Evolutionary conservation across 2,888 invertebrate genomes (phyloP), one percentile per base, ranked within the genome.

Genomic region (Cenopis cana): DNA sequence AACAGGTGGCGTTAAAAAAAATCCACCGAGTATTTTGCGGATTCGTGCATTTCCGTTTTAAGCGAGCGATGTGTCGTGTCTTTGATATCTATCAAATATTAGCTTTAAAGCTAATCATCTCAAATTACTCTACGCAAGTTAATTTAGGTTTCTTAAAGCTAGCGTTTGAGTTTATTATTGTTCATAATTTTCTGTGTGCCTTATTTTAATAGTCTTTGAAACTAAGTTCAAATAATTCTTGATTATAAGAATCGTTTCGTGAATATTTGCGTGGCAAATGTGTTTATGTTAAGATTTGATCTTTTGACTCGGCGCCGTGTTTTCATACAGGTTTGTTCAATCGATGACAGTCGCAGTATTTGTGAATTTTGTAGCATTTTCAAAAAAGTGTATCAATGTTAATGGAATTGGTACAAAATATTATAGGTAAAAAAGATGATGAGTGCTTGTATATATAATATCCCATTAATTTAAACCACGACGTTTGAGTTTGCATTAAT

Each of bases 151-250:
- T 73, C 65, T 69, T 71, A 59, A 59, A 73, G 57, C 74, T 74
- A 72, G 70, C 68, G 75, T 78, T 74, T 75, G 33, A 29, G 33
- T 66, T 70, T 18, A 18, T 70, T 38, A 76, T 79, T 76, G 69
- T 78, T 78, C 76, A 77, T 75, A 77, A 77, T 78, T 79, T 86
- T 86, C 72, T 83, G 82, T 86, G 87, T 87, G 87, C 87, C 88
- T 87, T 88, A 87, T 83, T 87, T 86, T 83, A 77, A 85, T 85
- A 84, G 81, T 82, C 59, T 79, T 56, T 75, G 77, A 76, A 76
- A 75, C 76, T 78, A 78, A 78, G 77, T 78, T 76, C 74, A 70
- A 76, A 65, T 74, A 68, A 71, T 69, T 69, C 69, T 52, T 59
- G 69, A 70, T 60, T 49, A 54, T 66, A 66, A 70, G 57, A 65